phyloP scores from a whole-genome alignment of 2,888 invertebrate genomes.

The Drosophila nigricruria region DNA sequence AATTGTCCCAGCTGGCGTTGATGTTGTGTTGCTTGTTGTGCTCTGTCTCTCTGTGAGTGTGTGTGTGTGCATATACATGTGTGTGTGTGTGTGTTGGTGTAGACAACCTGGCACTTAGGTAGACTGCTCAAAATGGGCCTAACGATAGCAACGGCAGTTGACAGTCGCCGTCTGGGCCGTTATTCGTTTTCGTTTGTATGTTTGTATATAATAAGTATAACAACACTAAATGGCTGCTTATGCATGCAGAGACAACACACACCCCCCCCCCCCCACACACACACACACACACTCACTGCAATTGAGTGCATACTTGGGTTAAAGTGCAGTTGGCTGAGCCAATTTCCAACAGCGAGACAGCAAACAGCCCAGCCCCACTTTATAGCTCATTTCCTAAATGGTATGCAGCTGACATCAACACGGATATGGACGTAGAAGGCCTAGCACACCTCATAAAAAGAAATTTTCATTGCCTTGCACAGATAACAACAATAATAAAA shows the following conservation, averaged over 20 bases:
- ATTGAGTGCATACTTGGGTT: slow-evolving; percentile 77
- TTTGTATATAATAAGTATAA: slow-evolving; percentile 73
- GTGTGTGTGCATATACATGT: not conserved
- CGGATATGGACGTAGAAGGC: slow-evolving; percentile 26
- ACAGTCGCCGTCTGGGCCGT: slow-evolving; percentile 46
- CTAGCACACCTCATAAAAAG: slow-evolving; percentile 54
- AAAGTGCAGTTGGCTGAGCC: slow-evolving; percentile 76
- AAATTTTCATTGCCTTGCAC: slow-evolving; percentile 39
- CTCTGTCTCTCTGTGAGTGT: slow-evolving; percentile 2
- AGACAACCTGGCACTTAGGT: slow-evolving; percentile 69
- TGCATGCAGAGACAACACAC: slow-evolving; percentile 72
- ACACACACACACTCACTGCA: slow-evolving; percentile 50
- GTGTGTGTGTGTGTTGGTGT: slow-evolving; percentile 12
- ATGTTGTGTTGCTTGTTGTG: slow-evolving; percentile 29
- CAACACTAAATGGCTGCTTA: slow-evolving; percentile 80
- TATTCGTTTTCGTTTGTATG: slow-evolving; percentile 18
- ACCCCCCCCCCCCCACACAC: slow-evolving; percentile 1
- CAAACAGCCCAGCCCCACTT: slow-evolving; percentile 55
- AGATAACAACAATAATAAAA: slow-evolving; percentile 4
- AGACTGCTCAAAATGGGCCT: slow-evolving; percentile 77
- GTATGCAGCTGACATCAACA: slow-evolving; percentile 62
- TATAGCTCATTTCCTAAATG: slow-evolving; percentile 82
- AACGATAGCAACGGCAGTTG: slow-evolving; percentile 62
- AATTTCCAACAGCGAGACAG: slow-evolving; percentile 62
- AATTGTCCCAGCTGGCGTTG: slow-evolving; percentile 67